phyloP scores from a whole-genome alignment of 2,113 vertebrate species.

The Coptodon rendalli region DNA sequence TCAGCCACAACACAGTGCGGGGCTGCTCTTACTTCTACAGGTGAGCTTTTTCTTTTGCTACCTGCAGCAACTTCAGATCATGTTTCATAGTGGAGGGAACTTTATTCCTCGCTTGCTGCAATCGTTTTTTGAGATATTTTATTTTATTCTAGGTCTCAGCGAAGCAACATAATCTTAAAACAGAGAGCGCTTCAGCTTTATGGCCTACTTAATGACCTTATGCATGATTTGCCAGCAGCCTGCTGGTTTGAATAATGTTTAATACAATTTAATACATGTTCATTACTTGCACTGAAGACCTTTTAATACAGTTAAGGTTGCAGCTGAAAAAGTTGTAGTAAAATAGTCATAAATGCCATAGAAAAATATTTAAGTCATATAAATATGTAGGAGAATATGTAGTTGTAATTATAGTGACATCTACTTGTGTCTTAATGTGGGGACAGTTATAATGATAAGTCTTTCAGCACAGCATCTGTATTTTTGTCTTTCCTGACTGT shows the following conservation, averaged over 20 bases:
- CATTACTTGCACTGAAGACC: neutral
- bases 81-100: neutral
- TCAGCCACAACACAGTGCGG: constrained; percentile 80
- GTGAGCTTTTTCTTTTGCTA: constrained; percentile 35
- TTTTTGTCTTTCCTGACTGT: neutral
- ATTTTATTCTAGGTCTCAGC: neutral
- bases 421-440: neutral
- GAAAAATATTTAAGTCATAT: neutral
- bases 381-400: neutral
- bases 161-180: neutral
- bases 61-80: neutral
- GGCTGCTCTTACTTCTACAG: constrained; percentile 83
- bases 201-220: neutral
- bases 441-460: neutral
- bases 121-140: neutral
- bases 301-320: neutral
- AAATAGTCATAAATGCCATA: neutral
- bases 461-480: neutral
- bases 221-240: neutral
- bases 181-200: neutral
- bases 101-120: neutral
- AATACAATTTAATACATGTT: neutral
- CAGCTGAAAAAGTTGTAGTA: neutral
- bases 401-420: neutral
- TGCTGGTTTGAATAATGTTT: neutral